These are phyloP conservation scores for Hyla sarda DNA, from an alignment of 2,113 vertebrate genomes.

Conservation along the genomic window DNA sequence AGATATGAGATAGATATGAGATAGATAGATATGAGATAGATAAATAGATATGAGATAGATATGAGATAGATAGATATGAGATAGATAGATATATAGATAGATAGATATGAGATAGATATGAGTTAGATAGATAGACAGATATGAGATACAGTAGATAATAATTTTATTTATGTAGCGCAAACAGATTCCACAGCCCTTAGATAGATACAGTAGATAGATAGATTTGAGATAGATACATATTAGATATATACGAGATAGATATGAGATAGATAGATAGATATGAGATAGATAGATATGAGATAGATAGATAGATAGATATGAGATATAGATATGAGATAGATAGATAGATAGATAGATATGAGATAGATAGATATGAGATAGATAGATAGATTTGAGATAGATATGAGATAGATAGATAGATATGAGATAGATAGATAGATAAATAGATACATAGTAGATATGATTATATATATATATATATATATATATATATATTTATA, in stretches of 20 bases:
- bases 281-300: not conserved
- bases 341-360: constrained; percentile 5
- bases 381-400: constrained; percentile 9
- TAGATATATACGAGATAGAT: not conserved
- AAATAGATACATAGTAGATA: no score
- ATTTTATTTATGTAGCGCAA: no score
- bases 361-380: not conserved
- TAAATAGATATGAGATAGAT: constrained; percentile 7
- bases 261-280: not conserved
- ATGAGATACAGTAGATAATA: no score
- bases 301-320: not conserved
- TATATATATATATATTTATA: no score
- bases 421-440: constrained; percentile 6
- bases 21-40: not conserved
- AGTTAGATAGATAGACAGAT: no score
- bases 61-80: not conserved
- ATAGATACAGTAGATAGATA: not conserved
- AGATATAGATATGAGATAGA: not conserved
- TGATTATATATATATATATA: no score
- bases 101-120: not conserved
- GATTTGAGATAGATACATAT: not conserved
- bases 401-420: not conserved
- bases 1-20: not conserved
- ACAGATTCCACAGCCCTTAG: no score
- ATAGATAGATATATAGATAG: constrained; percentile 16